These are phyloP conservation scores for Boulengeromyrus knoepffleri DNA, from an alignment of 2,113 vertebrate genomes.

Conservation along the genomic window DNA sequence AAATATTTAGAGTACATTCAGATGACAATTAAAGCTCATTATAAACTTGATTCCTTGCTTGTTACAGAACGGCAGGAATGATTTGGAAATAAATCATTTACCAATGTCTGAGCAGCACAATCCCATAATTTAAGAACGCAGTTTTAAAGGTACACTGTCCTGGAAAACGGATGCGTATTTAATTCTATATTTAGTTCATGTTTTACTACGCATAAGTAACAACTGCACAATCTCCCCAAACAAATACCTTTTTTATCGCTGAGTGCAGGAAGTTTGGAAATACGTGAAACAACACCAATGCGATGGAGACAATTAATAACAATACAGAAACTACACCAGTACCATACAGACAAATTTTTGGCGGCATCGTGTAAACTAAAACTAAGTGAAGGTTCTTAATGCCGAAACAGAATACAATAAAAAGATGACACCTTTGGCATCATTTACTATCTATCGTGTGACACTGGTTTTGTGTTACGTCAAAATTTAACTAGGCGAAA, in stretches of 20 bases:
- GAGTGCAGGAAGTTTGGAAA: slow-evolving; percentile 49
- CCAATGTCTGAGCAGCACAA: background rate
- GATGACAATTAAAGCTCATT: background rate
- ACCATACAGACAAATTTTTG: slow-evolving; percentile 51
- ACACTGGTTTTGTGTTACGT: background rate
- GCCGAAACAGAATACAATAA: background rate
- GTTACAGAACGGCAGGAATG: background rate
- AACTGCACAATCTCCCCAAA: background rate
- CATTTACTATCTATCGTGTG: background rate
- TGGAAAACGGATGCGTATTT: background rate
- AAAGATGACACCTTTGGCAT: background rate
- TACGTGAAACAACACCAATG: slow-evolving; percentile 46
- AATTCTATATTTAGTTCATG: background rate
- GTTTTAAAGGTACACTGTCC: background rate
- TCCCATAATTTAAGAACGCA: background rate
- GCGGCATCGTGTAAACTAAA: slow-evolving; percentile 8
- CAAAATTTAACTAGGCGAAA: background rate
- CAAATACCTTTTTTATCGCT: slow-evolving; percentile 48
- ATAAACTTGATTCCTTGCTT: background rate
- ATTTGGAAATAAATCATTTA: background rate
- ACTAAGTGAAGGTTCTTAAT: background rate
- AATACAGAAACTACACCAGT: slow-evolving; percentile 48
- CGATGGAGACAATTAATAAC: slow-evolving; percentile 50
- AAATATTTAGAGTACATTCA: background rate
- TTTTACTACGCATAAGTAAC: background rate